These are phyloP conservation scores for Sipha flava DNA, from an alignment of 1,140 invertebrate species.

Conservation along the genomic window DNA sequence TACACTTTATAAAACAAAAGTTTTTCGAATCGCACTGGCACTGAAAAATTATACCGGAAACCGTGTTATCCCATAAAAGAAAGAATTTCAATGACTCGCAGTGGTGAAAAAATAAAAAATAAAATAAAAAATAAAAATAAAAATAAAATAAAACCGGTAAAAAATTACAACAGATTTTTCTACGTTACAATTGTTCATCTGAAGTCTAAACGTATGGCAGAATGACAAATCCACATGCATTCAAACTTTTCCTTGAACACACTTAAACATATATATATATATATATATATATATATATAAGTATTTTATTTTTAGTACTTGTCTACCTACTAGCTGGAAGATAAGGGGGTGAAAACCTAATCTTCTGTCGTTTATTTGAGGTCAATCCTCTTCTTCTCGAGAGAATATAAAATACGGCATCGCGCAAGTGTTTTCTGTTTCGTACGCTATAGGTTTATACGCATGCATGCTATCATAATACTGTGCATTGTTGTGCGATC, in stretches of 20 bases:
- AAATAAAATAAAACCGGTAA: slow-evolving; percentile 11
- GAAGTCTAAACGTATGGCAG: neutral
- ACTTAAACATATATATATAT: too few relatives aligned
- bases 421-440: neutral
- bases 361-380: neutral
- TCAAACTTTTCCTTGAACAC: neutral
- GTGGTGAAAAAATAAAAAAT: neutral
- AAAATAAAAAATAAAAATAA: too few relatives aligned
- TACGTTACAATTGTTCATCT: neutral
- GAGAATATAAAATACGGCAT: neutral
- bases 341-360: neutral
- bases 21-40: neutral
- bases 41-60: neutral
- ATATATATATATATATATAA: neutral
- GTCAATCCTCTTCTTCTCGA: neutral
- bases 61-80: neutral
- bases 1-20: slow-evolving; percentile 8
- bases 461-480: too few relatives aligned
- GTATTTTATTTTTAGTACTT: neutral
- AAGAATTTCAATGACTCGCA: neutral
- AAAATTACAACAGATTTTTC: slow-evolving; percentile 21
- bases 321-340: neutral
- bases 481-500: too few relatives aligned
- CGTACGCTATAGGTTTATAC: too few relatives aligned
- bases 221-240: slow-evolving; percentile 22